Conservation (phyloP, 2,113 vertebrate genomes). For the Corvus hawaiiensis region DNA sequence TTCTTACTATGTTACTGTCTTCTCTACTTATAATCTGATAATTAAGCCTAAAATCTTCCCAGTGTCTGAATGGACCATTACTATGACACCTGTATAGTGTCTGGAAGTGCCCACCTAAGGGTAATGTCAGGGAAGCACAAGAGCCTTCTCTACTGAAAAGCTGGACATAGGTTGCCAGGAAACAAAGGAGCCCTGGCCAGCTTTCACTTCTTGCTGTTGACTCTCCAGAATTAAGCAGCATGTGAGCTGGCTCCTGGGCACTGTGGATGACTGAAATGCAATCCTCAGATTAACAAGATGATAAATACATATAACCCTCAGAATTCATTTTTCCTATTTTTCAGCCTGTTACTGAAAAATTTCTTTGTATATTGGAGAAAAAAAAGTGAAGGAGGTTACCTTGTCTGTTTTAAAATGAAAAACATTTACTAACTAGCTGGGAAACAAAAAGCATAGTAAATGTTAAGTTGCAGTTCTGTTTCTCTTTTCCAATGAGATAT, state of each 20-base stretch:
- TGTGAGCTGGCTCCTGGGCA: neutral
- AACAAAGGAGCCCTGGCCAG: neutral
- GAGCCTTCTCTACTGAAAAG: neutral
- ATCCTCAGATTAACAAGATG: neutral
- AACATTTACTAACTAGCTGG: neutral
- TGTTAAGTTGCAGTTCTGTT: neutral
- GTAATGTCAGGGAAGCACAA: neutral
- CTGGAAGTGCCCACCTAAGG: neutral
- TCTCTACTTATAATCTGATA: neutral
- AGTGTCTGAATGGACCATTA: neutral
- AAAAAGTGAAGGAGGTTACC: neutral
- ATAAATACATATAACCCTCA: neutral
- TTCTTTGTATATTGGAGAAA: slow-evolving; percentile 2
- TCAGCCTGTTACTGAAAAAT: neutral
- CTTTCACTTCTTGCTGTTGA: neutral
- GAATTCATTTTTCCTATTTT: neutral
- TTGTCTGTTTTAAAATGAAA: neutral
- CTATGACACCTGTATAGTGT: neutral
- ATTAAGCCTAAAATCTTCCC: neutral
- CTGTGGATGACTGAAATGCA: neutral
- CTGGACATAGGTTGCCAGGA: neutral
- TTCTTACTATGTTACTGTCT: neutral
- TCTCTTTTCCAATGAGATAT: neutral
- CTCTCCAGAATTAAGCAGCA: neutral
- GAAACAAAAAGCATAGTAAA: neutral